A percentile compares a stretch with the other conserved stretches of the same genome.
phyloP scores from a whole-genome alignment of 2,888 invertebrate species.

The Brachylomia viminalis region DNA sequence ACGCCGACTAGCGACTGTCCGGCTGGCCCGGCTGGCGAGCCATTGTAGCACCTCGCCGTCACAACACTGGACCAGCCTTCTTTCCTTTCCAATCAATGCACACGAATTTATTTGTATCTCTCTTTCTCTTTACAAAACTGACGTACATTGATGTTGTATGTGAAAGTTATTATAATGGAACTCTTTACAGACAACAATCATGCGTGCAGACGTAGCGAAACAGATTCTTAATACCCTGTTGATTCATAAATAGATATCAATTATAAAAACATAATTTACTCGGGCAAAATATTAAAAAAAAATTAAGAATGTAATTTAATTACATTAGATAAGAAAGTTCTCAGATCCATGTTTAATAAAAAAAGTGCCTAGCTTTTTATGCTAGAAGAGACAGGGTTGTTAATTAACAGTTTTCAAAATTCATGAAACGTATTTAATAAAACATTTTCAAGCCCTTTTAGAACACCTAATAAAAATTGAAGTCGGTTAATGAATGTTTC shows the following conservation, averaged over 20 bases:
- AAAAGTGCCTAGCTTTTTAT: not conserved
- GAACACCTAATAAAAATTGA: not conserved
- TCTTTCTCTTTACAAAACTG: slow-evolving; percentile 44
- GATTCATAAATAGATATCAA: not conserved
- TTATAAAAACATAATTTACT: not conserved
- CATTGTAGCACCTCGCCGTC: slow-evolving; percentile 79
- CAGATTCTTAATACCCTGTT: slow-evolving; percentile 3
- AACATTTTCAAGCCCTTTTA: not conserved
- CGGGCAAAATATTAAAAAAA: not conserved
- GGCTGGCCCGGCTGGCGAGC: slow-evolving; percentile 53
- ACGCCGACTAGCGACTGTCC: slow-evolving; percentile 1
- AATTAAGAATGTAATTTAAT: not conserved
- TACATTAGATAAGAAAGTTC: not conserved
- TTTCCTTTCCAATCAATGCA: slow-evolving; percentile 64
- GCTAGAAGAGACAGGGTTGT: not conserved
- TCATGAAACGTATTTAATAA: not conserved
- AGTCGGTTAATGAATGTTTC: not conserved
- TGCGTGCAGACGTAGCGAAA: slow-evolving; percentile 25
- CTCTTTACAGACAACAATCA: slow-evolving; percentile 14
- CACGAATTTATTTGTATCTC: slow-evolving; percentile 51
- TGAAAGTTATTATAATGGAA: slow-evolving; percentile 39
- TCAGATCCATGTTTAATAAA: not conserved
- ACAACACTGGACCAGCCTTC: slow-evolving; percentile 76
- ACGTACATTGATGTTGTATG: slow-evolving; percentile 48
- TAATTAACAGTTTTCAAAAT: slow-evolving; percentile 16